phyloP scores from a whole-genome alignment of 1,140 invertebrate species.

The Nasonia vitripennis region DNA sequence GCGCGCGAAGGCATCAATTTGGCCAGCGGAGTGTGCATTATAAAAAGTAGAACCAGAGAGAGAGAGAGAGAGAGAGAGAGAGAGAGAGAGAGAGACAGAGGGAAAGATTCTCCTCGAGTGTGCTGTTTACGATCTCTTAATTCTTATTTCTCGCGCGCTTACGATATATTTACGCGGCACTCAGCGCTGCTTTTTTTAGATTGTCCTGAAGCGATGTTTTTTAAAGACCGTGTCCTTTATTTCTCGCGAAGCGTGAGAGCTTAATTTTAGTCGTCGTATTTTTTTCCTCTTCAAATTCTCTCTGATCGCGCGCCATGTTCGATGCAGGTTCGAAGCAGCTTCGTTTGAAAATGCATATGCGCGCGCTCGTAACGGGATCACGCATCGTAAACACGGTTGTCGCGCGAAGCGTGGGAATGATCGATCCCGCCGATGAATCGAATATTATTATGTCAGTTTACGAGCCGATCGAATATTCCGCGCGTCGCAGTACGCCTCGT shows the following conservation, averaged over 20 bases:
- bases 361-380: no score
- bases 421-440: neutral
- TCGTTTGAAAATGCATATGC: neutral
- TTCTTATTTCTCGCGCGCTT: neutral
- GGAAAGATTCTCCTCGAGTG: neutral
- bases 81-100: neutral
- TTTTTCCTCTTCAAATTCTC: neutral
- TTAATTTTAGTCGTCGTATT: neutral
- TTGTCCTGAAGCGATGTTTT: neutral
- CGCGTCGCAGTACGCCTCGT: no score
- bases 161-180: neutral
- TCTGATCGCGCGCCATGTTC: neutral
- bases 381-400: neutral
- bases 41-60: neutral
- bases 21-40: no score
- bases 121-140: neutral
- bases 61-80: neutral
- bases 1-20: neutral
- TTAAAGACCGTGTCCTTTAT: neutral
- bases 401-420: neutral
- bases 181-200: neutral
- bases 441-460: conserved; percentile 13
- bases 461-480: no score
- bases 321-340: neutral
- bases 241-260: neutral